These are phyloP conservation scores for Theristicus caerulescens DNA, from an alignment of 2,113 vertebrate species.

Conservation along the genomic window DNA sequence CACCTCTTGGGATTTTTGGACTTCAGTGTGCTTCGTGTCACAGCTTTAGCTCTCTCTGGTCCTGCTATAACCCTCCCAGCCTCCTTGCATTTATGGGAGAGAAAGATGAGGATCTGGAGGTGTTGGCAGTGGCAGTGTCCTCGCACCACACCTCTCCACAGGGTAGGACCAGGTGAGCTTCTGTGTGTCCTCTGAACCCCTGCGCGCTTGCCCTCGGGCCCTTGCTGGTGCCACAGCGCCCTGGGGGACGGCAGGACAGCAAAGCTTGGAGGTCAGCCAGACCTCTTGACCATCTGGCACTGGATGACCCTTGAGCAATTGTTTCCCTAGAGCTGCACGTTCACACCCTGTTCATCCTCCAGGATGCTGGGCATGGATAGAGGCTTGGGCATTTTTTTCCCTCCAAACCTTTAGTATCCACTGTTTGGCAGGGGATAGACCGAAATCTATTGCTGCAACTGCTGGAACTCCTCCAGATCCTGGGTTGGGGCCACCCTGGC, in stretches of 20 bases:
- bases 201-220: accelerated
- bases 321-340: not conserved
- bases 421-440: not conserved
- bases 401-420: accelerated
- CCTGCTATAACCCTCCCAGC: accelerated
- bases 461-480: not conserved
- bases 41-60: accelerated
- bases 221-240: accelerated
- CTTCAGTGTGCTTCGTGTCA: not conserved
- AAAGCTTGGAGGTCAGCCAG: not conserved
- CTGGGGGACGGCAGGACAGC: not conserved
- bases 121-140: not conserved
- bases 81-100: not conserved
- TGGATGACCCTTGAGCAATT: accelerated
- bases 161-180: not conserved
- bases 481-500: not conserved
- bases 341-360: not conserved
- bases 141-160: not conserved
- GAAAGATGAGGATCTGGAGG: not conserved
- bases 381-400: not conserved
- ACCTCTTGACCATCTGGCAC: not conserved
- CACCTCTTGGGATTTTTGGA: not conserved
- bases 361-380: not conserved
- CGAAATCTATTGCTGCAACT: not conserved
- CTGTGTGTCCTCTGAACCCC: not conserved